These are phyloP conservation scores for Hydrotaea cyrtoneurina DNA, from an alignment of 2,888 invertebrate genomes.

Conservation along the genomic window DNA sequence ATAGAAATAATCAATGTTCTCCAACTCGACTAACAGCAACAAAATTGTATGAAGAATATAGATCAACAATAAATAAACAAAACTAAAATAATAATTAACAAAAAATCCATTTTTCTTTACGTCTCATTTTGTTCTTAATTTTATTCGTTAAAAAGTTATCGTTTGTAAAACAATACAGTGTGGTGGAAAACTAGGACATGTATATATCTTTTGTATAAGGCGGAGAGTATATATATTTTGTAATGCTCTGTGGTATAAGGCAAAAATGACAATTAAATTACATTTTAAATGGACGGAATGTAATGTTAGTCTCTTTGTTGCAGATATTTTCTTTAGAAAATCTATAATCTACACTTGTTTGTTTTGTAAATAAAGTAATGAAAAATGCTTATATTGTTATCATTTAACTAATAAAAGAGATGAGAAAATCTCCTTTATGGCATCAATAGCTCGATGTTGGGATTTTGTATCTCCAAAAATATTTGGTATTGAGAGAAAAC, in stretches of 20 bases:
- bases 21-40: no score
- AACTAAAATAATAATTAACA: no score
- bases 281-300: constrained; percentile 58
- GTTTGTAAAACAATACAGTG: constrained; percentile 38
- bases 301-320: constrained; percentile 31
- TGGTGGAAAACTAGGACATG: constrained; percentile 31
- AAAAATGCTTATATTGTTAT: constrained; percentile 35
- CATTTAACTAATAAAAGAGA: constrained; percentile 39
- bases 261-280: constrained; percentile 9
- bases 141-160: no score
- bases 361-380: constrained; percentile 14
- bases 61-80: no score
- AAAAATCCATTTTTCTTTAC: background rate
- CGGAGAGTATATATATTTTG: background rate
- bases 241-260: background rate
- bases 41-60: no score
- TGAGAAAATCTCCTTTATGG: constrained; percentile 69
- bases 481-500: constrained; percentile 92
- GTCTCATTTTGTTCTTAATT: constrained; percentile 2
- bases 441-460: constrained; percentile 88
- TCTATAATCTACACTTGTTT: constrained; percentile 2
- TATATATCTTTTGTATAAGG: constrained; percentile 24
- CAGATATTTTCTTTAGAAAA: background rate
- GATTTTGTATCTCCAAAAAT: constrained; percentile 90
- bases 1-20: no score